Evolutionary conservation across 2,888 invertebrate genomes (phyloP).

Genomic region (Lydus trimaculatus): DNA sequence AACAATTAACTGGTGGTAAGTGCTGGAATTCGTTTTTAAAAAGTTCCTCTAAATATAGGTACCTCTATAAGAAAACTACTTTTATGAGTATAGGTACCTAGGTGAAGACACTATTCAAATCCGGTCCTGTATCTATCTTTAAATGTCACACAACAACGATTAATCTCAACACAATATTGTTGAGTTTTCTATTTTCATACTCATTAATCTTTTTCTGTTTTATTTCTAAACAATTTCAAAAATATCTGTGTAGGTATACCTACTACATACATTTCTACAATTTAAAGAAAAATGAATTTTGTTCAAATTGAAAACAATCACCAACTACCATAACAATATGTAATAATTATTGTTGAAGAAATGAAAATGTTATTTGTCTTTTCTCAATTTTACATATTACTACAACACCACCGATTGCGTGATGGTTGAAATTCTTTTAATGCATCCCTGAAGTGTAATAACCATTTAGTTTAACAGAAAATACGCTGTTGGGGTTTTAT

Average conservation of each 20-base stretch:
- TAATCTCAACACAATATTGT: slow-evolving; percentile 37
- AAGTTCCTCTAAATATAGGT: too few relatives aligned
- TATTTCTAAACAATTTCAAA: background rate
- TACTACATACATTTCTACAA: background rate
- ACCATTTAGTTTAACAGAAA: slow-evolving; percentile 29
- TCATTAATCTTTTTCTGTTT: slow-evolving; percentile 36
- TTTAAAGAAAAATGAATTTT: background rate
- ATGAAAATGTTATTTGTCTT: background rate
- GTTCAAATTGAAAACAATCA: too few relatives aligned
- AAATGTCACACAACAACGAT: slow-evolving; percentile 34
- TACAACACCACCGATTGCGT: slow-evolving; percentile 2
- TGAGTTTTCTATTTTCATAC: slow-evolving; percentile 40
- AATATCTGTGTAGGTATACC: too few relatives aligned
- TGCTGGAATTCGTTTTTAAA: too few relatives aligned
- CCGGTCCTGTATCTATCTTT: slow-evolving; percentile 15
- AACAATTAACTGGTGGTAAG: background rate
- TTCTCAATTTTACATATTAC: background rate
- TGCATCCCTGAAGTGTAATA: slow-evolving; percentile 28
- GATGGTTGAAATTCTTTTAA: slow-evolving; percentile 23
- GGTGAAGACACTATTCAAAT: slow-evolving; percentile 4
- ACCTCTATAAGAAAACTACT: too few relatives aligned
- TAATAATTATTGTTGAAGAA: too few relatives aligned
- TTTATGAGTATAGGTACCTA: too few relatives aligned
- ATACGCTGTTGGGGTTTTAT: slow-evolving; percentile 20
- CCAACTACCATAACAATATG: too few relatives aligned